phyloP scores from a whole-genome alignment of 1,140 invertebrate species.

The Apis mellifera region Amel_HAv3.1 CM009941.2:12170001-12170500 shows the following conservation, averaged over 20 bases:
- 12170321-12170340: conserved; percentile 22
- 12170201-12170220: background rate
- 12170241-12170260: background rate
- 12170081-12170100: conserved; percentile 40
- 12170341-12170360: background rate
- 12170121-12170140: background rate
- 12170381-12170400: background rate
- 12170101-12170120: no score
- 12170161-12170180: no score
- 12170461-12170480: background rate
- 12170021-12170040: background rate
- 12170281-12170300: background rate
- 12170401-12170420: background rate
- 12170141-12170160: no score
- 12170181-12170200: background rate
- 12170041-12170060: conserved; percentile 2
- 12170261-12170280: background rate
- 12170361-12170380: background rate
- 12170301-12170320: no score
- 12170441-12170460: background rate
- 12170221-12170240: background rate
- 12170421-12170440: background rate
- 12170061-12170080: conserved; percentile 16
- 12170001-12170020: background rate
- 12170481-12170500: background rate